Evolutionary conservation across 92 coral and sea anemone species (phyloP), one percentile per base, ranked within the genome.

Genomic region (Porites lobata): DNA sequence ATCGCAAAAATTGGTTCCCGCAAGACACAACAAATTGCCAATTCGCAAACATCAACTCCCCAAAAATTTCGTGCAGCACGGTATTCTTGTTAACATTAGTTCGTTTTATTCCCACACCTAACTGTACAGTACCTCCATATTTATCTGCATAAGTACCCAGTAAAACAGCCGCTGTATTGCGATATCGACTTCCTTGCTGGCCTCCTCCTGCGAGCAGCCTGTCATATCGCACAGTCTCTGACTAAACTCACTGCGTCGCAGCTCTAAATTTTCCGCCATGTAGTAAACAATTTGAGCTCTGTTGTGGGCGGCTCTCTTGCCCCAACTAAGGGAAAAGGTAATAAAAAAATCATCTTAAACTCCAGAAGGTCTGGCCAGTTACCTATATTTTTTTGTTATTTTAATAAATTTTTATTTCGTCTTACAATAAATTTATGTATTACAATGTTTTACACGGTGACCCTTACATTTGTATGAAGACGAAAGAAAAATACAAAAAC

Each of bases 141-240:
- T 96, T 96, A 85, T 96, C 99, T 47, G 99, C 95, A 86, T 95
- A 96, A 17, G 99, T 98, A 21, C 99, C 96, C 98, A 96, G 87
- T 93, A 93, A 81, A 96, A 95, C 85, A 96, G 84, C 54, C 99
- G 87, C 92, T 96, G 96, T 54, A 95, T 94, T 54, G 99, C 85
- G 52, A 86, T 74, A 69, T 96, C 96, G 11, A 96, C 96, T 72
- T 96, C 99, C 24, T 85, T 83, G 87, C 92, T 90, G 7, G 93
- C 88, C 50, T 88, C 96, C 15, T 96, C 96, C 84, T 85, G 68
- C 83, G 93, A 86, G 65, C 94, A 90, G 20, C 97, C 98, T 12
- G 97, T 96, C 96, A 95, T 93, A 82, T 59, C 88, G 61, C 96
- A 83, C 11, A 95, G 89, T 43, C 98, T 91, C 87, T 86, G 88